These are phyloP conservation scores for Cataglyphis albicans DNA, from an alignment of 2,888 invertebrate species.

Conservation along the genomic window DNA sequence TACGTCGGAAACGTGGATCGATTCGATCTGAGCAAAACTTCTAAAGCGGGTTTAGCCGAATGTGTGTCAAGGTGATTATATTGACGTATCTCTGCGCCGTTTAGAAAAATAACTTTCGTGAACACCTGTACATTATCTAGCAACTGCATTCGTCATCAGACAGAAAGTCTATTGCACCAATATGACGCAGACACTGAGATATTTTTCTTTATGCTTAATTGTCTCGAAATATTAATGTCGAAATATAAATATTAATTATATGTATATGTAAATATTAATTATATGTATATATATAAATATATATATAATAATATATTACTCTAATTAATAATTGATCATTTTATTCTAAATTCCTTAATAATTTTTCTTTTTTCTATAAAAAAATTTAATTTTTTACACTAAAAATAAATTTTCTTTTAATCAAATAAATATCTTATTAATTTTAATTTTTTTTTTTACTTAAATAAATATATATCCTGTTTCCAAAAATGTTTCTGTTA, in stretches of 20 bases:
- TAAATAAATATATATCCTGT: too few relatives aligned
- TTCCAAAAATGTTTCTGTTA: too few relatives aligned
- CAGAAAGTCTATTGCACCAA: slow-evolving; percentile 3
- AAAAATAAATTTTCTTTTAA: too few relatives aligned
- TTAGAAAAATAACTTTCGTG: slow-evolving; percentile 67
- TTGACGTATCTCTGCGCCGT: slow-evolving; percentile 40
- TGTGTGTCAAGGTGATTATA: slow-evolving; percentile 78
- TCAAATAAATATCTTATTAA: neutral
- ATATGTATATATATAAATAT: too few relatives aligned
- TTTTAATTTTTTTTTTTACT: neutral
- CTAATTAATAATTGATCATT: neutral
- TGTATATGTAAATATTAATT: too few relatives aligned
- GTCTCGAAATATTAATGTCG: neutral
- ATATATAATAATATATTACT: too few relatives aligned
- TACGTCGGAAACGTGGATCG: neutral
- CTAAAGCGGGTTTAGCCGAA: slow-evolving; percentile 60
- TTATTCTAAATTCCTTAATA: neutral
- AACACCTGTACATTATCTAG: slow-evolving; percentile 3
- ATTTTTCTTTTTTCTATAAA: neutral
- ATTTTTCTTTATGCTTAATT: neutral
- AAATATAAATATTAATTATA: too few relatives aligned
- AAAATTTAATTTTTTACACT: too few relatives aligned
- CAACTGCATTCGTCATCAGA: slow-evolving; percentile 4
- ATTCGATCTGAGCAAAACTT: slow-evolving; percentile 50
- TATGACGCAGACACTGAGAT: neutral